phyloP scores from a whole-genome alignment of 2,888 invertebrate genomes.

The Meliscaeva auricollis region DNA sequence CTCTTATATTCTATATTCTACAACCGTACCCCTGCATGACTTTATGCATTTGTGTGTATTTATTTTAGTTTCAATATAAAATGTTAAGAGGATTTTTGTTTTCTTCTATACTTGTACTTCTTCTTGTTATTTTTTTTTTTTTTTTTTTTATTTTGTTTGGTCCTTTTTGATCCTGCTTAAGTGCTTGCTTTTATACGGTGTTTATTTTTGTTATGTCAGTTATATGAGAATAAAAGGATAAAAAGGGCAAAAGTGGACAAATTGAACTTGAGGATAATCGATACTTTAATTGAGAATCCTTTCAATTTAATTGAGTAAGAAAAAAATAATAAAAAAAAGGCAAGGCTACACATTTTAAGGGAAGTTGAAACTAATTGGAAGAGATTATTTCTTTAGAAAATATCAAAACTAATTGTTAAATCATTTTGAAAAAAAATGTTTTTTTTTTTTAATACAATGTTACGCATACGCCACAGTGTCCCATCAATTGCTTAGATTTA shows the following conservation, averaged over 20 bases:
- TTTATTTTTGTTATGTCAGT: constrained; percentile 64
- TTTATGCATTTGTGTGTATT: constrained; percentile 45
- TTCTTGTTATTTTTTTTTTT: no score
- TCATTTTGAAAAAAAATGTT: neutral
- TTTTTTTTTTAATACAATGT: no score
- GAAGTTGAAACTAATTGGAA: neutral
- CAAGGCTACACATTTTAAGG: neutral
- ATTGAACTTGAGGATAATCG: constrained; percentile 64
- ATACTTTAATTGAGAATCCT: constrained; percentile 62
- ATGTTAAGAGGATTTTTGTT: constrained; percentile 62
- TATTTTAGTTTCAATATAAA: constrained; percentile 62
- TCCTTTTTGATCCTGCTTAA: constrained; percentile 63
- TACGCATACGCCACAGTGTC: no score
- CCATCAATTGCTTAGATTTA: no score
- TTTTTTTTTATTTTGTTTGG: constrained; percentile 24
- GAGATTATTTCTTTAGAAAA: neutral
- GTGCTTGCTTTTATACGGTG: constrained; percentile 32
- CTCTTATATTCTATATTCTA: neutral
- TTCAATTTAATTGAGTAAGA: constrained; percentile 57
- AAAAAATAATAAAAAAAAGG: neutral
- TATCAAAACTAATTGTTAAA: no score
- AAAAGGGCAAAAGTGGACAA: constrained; percentile 56
- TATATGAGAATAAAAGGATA: constrained; percentile 35
- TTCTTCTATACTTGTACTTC: neutral
- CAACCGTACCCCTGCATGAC: neutral